Percentiles rank a stretch among this genome's conserved stretches.
Evolutionary conservation across 1,140 invertebrate genomes (phyloP).

Genomic region (Neodiprion fabricii): DNA sequence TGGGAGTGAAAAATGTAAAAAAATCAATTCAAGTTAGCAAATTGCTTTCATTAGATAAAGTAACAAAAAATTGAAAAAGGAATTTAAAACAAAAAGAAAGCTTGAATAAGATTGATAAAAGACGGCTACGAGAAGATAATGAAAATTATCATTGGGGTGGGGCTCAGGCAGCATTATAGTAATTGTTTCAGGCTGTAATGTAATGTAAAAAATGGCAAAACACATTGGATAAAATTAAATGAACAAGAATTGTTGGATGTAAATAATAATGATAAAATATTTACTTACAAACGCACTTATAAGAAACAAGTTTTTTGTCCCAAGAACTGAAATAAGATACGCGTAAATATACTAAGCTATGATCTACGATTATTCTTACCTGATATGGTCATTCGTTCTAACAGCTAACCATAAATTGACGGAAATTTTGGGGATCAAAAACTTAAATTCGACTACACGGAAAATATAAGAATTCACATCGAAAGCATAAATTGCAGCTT

Average conservation of each 20-base stretch:
- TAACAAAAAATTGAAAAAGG: slow-evolving; percentile 16
- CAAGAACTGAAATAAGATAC: slow-evolving; percentile 18
- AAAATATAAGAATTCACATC: too few relatives aligned
- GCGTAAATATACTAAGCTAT: too few relatives aligned
- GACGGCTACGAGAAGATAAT: not conserved
- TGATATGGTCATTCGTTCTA: too few relatives aligned
- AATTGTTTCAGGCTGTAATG: slow-evolving; percentile 60
- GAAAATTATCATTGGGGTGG: slow-evolving; percentile 24
- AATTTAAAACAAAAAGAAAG: slow-evolving; percentile 19
- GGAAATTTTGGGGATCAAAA: too few relatives aligned
- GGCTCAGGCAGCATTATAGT: slow-evolving; percentile 61
- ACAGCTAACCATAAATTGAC: too few relatives aligned
- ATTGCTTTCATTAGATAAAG: slow-evolving; percentile 14
- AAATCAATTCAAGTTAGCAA: not conserved
- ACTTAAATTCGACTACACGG: too few relatives aligned
- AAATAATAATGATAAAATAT: not conserved
- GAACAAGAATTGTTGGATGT: not conserved
- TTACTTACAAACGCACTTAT: not conserved
- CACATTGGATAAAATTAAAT: slow-evolving; percentile 16
- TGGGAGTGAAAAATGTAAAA: slow-evolving; percentile 27
- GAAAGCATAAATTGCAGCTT: too few relatives aligned
- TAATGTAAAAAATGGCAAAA: slow-evolving; percentile 36
- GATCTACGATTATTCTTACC: too few relatives aligned
- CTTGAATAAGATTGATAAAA: not conserved
- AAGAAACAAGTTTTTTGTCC: not conserved